Evolutionary conservation across 2,888 invertebrate genomes (phyloP).

Genomic region (Aphelenchoides bicaudatus): DNA sequence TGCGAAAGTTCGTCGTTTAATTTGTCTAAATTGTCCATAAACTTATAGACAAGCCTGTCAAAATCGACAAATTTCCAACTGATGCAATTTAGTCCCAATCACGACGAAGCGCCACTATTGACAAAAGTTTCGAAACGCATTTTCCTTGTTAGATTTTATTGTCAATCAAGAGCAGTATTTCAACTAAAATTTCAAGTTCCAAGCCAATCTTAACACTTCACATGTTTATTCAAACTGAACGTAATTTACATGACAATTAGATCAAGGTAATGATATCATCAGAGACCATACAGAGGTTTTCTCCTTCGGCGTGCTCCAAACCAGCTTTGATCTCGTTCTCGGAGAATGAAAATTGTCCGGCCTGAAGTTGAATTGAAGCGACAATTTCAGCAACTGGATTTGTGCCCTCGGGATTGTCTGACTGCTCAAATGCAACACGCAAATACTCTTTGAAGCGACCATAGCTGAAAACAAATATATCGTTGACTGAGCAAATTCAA

Average conservation of each 20-base stretch:
- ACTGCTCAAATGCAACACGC: conserved; percentile 49
- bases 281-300: conserved; percentile 50
- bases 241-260: too few species aligned
- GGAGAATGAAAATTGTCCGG: conserved; percentile 40
- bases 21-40: not conserved
- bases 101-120: too few species aligned
- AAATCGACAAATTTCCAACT: not conserved
- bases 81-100: too few species aligned
- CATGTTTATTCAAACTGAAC: too few species aligned
- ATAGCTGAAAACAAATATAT: conserved; percentile 33
- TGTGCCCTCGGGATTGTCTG: conserved; percentile 40
- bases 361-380: conserved; percentile 39
- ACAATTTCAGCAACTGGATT: conserved; percentile 35
- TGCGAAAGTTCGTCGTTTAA: not conserved
- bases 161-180: too few species aligned
- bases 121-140: too few species aligned
- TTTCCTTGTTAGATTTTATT: too few species aligned
- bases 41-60: not conserved
- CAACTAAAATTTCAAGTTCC: too few species aligned
- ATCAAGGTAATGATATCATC: too few species aligned
- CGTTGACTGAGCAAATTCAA: not conserved
- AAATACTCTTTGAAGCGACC: conserved; percentile 46
- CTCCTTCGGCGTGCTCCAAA: conserved; percentile 47
- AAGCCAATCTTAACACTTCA: too few species aligned
- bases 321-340: conserved; percentile 50